Conservation (phyloP, 2,888 invertebrate genomes). For the Linnaemya vulpina region DNA sequence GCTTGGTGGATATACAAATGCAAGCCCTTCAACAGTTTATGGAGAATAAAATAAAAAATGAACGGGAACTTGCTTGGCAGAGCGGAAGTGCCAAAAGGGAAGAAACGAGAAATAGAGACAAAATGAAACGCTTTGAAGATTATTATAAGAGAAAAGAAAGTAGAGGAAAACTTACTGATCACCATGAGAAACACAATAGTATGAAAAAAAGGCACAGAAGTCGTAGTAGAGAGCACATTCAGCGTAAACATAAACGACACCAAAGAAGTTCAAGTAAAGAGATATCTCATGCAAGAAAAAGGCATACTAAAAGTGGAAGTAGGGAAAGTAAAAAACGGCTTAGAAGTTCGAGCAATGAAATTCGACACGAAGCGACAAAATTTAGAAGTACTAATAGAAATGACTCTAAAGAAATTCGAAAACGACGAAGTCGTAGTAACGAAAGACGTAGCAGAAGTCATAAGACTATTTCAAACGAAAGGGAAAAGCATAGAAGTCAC, state of each 20-base stretch:
- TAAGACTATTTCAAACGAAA: not conserved
- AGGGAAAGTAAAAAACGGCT: not conserved
- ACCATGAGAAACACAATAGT: not conserved
- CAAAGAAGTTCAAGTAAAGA: constrained; percentile 21
- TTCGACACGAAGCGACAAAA: not conserved
- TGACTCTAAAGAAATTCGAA: not conserved
- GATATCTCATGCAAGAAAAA: not conserved
- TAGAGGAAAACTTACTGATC: not conserved
- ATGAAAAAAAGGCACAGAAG: not conserved
- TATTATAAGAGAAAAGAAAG: not conserved
- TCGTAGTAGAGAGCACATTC: not conserved
- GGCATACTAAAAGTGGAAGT: not conserved
- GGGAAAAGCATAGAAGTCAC: constrained; percentile 11
- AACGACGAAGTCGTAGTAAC: not conserved
- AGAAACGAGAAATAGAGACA: not conserved
- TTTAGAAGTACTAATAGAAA: not conserved
- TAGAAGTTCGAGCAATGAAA: constrained; percentile 10
- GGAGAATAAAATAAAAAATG: constrained; percentile 45
- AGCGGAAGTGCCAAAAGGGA: not conserved
- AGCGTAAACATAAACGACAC: not conserved
- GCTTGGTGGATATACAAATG: constrained; percentile 81
- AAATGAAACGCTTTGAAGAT: not conserved
- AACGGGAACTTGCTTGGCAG: not conserved
- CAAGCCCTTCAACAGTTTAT: constrained; percentile 77
- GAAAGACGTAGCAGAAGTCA: not conserved